phyloP scores from a whole-genome alignment of 1,140 invertebrate genomes.

The Amyelois transitella region DNA sequence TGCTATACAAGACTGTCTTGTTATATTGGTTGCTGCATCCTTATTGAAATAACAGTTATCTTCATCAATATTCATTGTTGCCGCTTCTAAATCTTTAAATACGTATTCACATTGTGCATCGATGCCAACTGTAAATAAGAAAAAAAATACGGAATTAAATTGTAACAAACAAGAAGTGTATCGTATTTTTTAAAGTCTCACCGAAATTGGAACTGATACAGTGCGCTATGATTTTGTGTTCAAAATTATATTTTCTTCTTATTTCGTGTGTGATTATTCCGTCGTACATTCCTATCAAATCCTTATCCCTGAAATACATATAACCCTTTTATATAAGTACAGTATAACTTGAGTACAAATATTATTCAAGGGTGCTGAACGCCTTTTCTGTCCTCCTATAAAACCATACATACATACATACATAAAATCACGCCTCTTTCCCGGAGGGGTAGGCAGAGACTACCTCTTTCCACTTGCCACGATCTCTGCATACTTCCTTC shows the following conservation, averaged over 20 bases:
- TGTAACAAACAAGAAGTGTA: neutral
- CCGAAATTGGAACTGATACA: slow-evolving; percentile 65
- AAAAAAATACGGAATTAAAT: slow-evolving; percentile 18
- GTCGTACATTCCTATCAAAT: slow-evolving; percentile 52
- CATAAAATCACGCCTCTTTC: no score
- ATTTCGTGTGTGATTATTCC: slow-evolving; percentile 49
- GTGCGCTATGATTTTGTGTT: slow-evolving; percentile 56
- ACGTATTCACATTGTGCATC: slow-evolving; percentile 52
- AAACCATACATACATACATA: no score
- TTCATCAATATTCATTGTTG: neutral
- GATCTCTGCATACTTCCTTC: no score
- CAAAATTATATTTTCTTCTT: slow-evolving; percentile 40
- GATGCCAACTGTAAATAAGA: slow-evolving; percentile 48
- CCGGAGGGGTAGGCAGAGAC: no score
- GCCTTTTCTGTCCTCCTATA: no score
- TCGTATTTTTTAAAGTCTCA: slow-evolving; percentile 14
- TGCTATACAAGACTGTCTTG: slow-evolving; percentile 24
- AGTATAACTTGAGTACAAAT: no score
- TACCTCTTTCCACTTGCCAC: no score
- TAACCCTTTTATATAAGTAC: no score
- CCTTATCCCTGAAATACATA: slow-evolving; percentile 46
- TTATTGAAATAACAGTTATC: neutral
- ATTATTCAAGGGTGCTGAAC: no score
- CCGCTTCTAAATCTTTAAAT: slow-evolving; percentile 32
- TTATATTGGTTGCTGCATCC: neutral